phyloP scores from a whole-genome alignment of 2,797 vertebrate species.

The Austrolebias charrua region DNA sequence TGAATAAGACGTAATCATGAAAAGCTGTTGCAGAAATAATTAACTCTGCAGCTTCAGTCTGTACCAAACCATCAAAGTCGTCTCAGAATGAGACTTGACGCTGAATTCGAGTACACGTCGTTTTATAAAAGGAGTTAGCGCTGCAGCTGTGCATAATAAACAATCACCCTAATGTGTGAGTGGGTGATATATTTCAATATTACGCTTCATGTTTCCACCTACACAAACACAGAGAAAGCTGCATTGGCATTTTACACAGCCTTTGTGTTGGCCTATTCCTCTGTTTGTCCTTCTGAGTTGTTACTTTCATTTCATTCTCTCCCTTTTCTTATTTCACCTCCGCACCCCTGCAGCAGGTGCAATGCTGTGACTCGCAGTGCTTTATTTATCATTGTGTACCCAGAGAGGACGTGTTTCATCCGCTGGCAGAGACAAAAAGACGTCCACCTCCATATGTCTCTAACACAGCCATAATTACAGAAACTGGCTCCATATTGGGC shows the following conservation, averaged over 20 bases:
- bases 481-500: slow-evolving; percentile 40
- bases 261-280: slow-evolving; percentile 46
- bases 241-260: slow-evolving; percentile 40
- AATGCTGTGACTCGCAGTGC: slow-evolving; percentile 66
- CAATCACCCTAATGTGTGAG: slow-evolving; percentile 64
- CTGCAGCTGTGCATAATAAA: slow-evolving; percentile 57
- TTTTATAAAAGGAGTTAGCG: slow-evolving; percentile 49
- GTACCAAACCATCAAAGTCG: slow-evolving; percentile 48
- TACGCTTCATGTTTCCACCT: slow-evolving; percentile 53
- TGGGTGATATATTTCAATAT: slow-evolving; percentile 63
- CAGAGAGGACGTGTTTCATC: slow-evolving; percentile 84
- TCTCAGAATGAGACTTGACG: slow-evolving; percentile 53
- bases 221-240: slow-evolving; percentile 20
- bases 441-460: slow-evolving; percentile 32
- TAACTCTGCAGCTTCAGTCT: slow-evolving; percentile 55
- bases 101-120: slow-evolving; percentile 39
- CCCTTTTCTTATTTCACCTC: slow-evolving; percentile 39
- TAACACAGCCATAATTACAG: slow-evolving; percentile 40
- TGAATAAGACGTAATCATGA: slow-evolving; percentile 51
- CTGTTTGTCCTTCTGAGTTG: slow-evolving; percentile 64
- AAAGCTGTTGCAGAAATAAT: slow-evolving; percentile 60
- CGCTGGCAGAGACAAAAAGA: slow-evolving; percentile 48
- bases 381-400: slow-evolving; percentile 85
- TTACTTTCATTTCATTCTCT: slow-evolving; percentile 24
- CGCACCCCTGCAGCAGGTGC: slow-evolving; percentile 56